Percentiles rank a stretch among this genome's conserved stretches.
These are phyloP conservation scores for Oscheius sp. DNA, from an alignment of 1,140 invertebrate genomes.

Conservation along the genomic window DNA sequence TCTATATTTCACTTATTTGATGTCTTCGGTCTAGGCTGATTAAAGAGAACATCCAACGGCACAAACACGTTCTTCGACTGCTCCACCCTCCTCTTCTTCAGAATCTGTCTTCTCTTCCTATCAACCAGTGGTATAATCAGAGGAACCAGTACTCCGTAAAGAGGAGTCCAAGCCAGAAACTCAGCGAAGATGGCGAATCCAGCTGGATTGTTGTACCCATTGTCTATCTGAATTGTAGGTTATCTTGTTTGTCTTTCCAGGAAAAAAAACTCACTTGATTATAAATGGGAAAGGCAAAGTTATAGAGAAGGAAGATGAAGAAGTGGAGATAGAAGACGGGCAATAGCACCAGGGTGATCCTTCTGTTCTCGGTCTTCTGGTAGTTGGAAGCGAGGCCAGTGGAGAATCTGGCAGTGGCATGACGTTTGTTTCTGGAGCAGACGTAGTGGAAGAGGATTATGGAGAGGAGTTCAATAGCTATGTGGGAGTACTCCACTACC, in stretches of 20 bases:
- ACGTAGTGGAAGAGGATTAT: background rate
- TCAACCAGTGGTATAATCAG: background rate
- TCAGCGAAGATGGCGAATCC: background rate
- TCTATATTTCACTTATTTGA: too few species aligned
- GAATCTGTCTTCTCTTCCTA: background rate
- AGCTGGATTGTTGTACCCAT: background rate
- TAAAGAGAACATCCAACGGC: too few species aligned
- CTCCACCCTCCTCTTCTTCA: too few species aligned
- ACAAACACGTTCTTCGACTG: too few species aligned
- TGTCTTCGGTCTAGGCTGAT: too few species aligned
- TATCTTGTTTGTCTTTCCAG: background rate
- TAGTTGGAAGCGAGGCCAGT: background rate
- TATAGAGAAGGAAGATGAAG: background rate
- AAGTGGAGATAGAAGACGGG: background rate
- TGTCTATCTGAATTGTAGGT: background rate
- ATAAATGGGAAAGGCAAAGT: background rate
- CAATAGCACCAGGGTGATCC: background rate
- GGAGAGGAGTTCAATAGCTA: background rate
- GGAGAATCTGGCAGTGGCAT: background rate
- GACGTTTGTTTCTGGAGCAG: background rate
- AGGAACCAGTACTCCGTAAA: background rate
- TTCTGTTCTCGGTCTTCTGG: background rate
- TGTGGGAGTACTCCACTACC: background rate
- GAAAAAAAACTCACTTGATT: background rate
- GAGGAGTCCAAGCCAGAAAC: background rate